Conservation (phyloP, 2,113 vertebrate species). For the Mugil cephalus region DNA sequence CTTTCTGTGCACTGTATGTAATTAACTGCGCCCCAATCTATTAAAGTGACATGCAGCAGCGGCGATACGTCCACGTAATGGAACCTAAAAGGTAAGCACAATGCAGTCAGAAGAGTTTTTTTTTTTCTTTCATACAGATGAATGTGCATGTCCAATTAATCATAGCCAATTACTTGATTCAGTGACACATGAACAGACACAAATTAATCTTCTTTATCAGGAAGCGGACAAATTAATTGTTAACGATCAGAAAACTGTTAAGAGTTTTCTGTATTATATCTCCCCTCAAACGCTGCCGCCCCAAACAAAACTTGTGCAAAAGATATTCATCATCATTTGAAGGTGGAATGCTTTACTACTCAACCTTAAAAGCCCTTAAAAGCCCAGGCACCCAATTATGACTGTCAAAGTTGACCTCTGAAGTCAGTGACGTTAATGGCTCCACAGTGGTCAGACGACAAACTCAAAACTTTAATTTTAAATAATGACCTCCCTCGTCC, state of each 20-base stretch:
- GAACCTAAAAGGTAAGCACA: not conserved
- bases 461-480: conserved; percentile 2
- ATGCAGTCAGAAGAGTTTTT: not conserved
- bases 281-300: not conserved
- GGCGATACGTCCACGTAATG: conserved; percentile 1
- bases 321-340: not conserved
- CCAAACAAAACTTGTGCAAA: not conserved
- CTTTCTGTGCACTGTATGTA: conserved; percentile 34
- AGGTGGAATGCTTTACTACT: conserved; percentile 5
- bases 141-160: not conserved
- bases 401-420: not conserved
- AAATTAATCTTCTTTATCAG: not conserved
- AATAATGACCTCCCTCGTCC: conserved; percentile 4
- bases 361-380: not conserved
- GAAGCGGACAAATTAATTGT: not conserved
- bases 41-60: conserved; percentile 32
- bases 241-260: not conserved
- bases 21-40: conserved; percentile 56
- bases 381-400: conserved; percentile 11
- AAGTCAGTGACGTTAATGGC: conserved; percentile 20
- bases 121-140: not conserved
- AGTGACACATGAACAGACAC: not conserved
- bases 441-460: conserved; percentile 13
- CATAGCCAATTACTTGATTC: not conserved
- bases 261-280: not conserved